phyloP scores from a whole-genome alignment of 1,140 invertebrate genomes.

The Phenacoccus solenopsis region DNA sequence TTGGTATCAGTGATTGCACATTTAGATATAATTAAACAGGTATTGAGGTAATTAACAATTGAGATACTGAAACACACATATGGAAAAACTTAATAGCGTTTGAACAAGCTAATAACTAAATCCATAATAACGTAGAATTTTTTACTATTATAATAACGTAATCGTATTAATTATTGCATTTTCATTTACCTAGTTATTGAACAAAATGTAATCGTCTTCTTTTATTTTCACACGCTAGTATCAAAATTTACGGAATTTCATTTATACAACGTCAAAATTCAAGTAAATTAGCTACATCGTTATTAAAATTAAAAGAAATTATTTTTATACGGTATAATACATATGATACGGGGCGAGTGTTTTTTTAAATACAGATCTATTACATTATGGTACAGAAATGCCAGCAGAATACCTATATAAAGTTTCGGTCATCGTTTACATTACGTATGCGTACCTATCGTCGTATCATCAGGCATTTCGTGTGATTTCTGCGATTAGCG shows the following conservation, averaged over 20 bases:
- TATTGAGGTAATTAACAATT: not conserved
- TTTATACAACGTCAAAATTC: not conserved
- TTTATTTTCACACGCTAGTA: no score
- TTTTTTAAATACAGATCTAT: not conserved
- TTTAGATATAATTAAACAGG: not conserved
- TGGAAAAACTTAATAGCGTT: constrained; percentile 1
- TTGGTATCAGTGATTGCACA: constrained; percentile 17
- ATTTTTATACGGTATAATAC: not conserved
- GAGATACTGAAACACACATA: constrained; percentile 1
- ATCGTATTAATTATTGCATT: no score
- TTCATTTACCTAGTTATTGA: no score
- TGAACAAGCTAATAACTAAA: not conserved
- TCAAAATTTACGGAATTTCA: not conserved
- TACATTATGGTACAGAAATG: not conserved
- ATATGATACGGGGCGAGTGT: not conserved
- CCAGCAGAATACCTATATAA: not conserved
- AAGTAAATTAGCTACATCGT: not conserved
- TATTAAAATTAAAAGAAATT: not conserved
- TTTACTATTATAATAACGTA: no score
- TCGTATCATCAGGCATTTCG: no score
- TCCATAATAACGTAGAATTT: no score
- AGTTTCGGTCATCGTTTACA: not conserved
- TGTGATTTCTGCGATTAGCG: not conserved
- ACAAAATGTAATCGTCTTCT: no score
- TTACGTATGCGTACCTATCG: no score